Base-by-base conservation (phyloP, 2,113 vertebrate species). In the Grammomys dolichurus region DNA sequence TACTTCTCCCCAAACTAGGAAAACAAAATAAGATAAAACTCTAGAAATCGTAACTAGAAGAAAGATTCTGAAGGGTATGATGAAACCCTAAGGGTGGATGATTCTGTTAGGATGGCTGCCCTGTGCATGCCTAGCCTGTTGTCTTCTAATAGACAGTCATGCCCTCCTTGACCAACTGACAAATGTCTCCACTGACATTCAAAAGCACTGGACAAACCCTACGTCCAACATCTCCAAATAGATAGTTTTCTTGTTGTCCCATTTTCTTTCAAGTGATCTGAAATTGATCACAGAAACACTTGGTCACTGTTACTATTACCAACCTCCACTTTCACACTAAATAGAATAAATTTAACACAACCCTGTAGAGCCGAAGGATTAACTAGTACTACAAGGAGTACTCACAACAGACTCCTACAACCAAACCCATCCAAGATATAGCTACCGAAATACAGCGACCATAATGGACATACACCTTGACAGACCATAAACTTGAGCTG, bases 231-330 rank as follows among this genome's bases (percentile, higher is more conserved):
- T 87, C 54, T 70, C 56, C 10, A 56, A 73, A 76, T 65, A 93
- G 78, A n/a, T 7, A 43, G 36, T 43, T 70, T 81, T 92, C 78
- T 91, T 58, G 7, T 84, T 17, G 9, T 76, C 24, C 56, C 14
- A 54, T 76, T 72, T 94, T 67, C 69, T 87, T 78, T 78, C 76
- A 77, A 87, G 81, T 80, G 48, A 93, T 56, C 54, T 78, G 40
- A 92, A 90, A 92, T 54, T 54, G 46, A 85, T 33, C 80, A 33
- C 56, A 65, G 90, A 87, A 87, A 73, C 4, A 94, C 40, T 43
- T 87, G 36, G 40, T 70, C 91, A 92, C 46, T 81, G 65, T 5
- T 33, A 65, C 67, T 14, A 60, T 78, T 87, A 67, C 43, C 17
- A 80, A n/a, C 46, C 70, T 31, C 63, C 1, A 58, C 75, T 76